Conservation (phyloP, 2,888 invertebrate genomes). For the Dasypogon diadema region DNA sequence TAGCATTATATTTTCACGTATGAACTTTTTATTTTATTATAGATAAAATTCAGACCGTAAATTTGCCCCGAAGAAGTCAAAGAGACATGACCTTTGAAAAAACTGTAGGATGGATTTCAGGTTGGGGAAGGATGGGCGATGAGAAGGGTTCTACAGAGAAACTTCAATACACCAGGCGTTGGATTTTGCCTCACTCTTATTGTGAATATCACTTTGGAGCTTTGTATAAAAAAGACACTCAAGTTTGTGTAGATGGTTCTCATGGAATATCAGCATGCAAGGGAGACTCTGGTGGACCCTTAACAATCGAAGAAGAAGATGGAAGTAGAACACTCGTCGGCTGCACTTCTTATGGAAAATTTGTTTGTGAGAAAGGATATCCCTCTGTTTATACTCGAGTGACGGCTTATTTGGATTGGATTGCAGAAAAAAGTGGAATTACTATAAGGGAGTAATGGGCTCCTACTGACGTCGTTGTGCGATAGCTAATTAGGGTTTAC, state of each 20-base stretch:
- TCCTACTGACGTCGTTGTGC: no score
- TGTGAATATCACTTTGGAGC: not conserved
- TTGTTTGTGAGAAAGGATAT: constrained; percentile 45
- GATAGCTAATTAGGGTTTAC: no score
- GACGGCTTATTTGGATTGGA: constrained; percentile 50
- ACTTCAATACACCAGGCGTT: constrained; percentile 25
- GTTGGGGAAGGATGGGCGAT: constrained; percentile 35
- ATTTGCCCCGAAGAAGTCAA: constrained; percentile 7
- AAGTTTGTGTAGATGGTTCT: constrained; percentile 63
- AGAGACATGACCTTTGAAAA: not conserved
- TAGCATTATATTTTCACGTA: no score
- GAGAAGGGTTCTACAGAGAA: not conserved
- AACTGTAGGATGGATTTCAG: constrained; percentile 6
- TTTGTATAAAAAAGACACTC: constrained; percentile 54
- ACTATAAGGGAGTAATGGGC: constrained; percentile 25
- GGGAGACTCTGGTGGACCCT: constrained; percentile 61
- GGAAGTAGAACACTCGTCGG: constrained; percentile 42
- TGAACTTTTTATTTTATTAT: not conserved
- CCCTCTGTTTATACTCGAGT: constrained; percentile 48
- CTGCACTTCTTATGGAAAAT: constrained; percentile 48
- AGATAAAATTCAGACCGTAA: constrained; percentile 26
- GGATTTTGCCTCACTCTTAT: constrained; percentile 4
- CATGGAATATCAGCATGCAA: constrained; percentile 62
- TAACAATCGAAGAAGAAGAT: constrained; percentile 19
- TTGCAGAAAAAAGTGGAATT: constrained; percentile 33